Percentiles rank a stretch among this genome's conserved stretches.
These are phyloP conservation scores for Aplysia californica DNA, from an alignment of 1,140 invertebrate genomes.

Conservation along the genomic window DNA sequence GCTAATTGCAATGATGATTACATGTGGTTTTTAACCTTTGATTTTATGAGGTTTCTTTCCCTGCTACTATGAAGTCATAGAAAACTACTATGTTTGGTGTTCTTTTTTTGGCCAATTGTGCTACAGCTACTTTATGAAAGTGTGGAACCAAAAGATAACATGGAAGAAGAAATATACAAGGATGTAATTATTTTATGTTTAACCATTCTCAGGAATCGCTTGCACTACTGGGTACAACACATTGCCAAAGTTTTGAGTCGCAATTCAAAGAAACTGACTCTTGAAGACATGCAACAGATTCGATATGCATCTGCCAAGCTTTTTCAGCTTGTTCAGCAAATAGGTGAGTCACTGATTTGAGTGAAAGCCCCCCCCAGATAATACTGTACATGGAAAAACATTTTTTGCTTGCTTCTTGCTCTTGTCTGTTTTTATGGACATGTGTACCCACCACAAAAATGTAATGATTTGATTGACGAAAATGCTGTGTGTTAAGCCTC, in stretches of 20 bases:
- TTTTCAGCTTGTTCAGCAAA: conserved; percentile 49
- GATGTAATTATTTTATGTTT: no score
- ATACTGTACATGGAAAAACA: no score
- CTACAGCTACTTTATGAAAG: no score
- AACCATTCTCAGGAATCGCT: conserved; percentile 40
- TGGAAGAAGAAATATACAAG: no score
- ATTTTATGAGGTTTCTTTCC: no score
- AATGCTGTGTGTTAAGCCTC: background rate
- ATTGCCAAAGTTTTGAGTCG: conserved; percentile 52
- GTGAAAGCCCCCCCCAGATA: no score
- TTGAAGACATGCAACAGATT: conserved; percentile 60
- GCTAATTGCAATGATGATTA: no score
- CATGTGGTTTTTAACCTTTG: no score
- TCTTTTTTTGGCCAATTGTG: no score
- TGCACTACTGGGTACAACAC: conserved; percentile 54
- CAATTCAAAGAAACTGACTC: conserved; percentile 36
- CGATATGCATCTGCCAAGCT: conserved; percentile 58
- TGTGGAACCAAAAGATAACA: no score
- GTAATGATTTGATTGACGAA: background rate
- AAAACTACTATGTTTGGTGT: no score
- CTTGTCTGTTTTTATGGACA: background rate
- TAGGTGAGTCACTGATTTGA: conserved; percentile 43
- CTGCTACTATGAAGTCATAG: no score
- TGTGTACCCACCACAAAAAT: background rate
- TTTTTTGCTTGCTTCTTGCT: background rate